Evolutionary conservation across 1,140 invertebrate species (phyloP).

Genomic region (Tribolium castaneum): DNA sequence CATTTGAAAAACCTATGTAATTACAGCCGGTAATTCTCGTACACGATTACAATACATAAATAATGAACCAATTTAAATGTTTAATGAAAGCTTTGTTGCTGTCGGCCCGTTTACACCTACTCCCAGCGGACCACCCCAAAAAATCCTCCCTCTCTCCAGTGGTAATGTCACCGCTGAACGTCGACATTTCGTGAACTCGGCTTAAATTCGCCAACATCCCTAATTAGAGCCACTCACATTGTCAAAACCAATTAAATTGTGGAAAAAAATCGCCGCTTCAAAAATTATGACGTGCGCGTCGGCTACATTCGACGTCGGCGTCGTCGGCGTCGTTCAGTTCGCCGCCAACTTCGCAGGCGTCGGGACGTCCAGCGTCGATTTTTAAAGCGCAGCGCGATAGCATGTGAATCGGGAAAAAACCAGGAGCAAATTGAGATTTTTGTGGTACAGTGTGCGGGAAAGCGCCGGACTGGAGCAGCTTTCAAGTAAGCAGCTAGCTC

Average conservation of each 20-base stretch:
- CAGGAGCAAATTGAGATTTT: background rate
- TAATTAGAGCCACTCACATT: slow-evolving; percentile 9
- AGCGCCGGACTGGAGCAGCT: background rate
- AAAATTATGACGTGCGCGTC: slow-evolving; percentile 41
- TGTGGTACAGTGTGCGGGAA: background rate
- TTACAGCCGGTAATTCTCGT: slow-evolving; percentile 25
- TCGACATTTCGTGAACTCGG: slow-evolving; percentile 23
- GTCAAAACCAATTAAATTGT: slow-evolving; percentile 14
- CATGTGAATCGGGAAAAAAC: slow-evolving; percentile 20
- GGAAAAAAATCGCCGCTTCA: slow-evolving; percentile 7
- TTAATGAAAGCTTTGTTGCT: slow-evolving; percentile 37
- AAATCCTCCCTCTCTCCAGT: background rate
- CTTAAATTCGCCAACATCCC: slow-evolving; percentile 10
- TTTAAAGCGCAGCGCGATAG: slow-evolving; percentile 15
- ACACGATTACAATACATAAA: slow-evolving; percentile 39
- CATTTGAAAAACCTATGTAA: slow-evolving; percentile 28
- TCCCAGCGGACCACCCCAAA: background rate
- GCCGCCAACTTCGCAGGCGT: slow-evolving; percentile 45
- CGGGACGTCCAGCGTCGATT: slow-evolving; percentile 25
- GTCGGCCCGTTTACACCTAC: slow-evolving; percentile 8
- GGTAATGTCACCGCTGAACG: slow-evolving; percentile 18
- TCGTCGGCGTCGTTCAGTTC: slow-evolving; percentile 49
- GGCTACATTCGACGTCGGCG: slow-evolving; percentile 43
- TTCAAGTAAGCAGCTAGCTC: slow-evolving; percentile 7
- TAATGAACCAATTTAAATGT: slow-evolving; percentile 42